phyloP scores from a whole-genome alignment of 2,113 vertebrate genomes.

The Plotosus lineatus region DNA sequence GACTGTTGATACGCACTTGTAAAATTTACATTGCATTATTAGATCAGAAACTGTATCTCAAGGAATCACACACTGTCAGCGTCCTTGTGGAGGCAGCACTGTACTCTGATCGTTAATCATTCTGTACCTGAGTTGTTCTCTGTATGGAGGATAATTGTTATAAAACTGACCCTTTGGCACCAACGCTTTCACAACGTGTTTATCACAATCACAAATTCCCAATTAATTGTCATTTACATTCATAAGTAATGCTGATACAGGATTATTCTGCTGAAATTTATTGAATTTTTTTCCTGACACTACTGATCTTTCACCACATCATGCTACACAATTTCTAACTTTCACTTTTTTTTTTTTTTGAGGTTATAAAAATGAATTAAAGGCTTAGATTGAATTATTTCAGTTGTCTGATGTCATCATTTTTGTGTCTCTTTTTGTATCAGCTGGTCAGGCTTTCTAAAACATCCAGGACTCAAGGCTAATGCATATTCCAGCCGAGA shows the following conservation, averaged over 20 bases:
- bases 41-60: background rate
- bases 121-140: background rate
- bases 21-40: background rate
- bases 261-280: background rate
- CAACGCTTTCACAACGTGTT: background rate
- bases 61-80: background rate
- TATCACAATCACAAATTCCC: conserved; percentile 62
- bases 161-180: background rate
- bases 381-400: conserved; percentile 67
- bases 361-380: conserved; percentile 78
- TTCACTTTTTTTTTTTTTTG: conserved; percentile 55
- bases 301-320: background rate
- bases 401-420: conserved; percentile 48
- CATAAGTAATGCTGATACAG: conserved; percentile 66
- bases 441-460: conserved; percentile 65
- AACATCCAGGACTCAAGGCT: conserved; percentile 46
- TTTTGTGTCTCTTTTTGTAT: conserved; percentile 56
- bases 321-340: background rate
- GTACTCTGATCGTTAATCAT: too few species aligned
- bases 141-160: background rate
- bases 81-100: background rate
- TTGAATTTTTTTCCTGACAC: background rate
- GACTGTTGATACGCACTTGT: background rate
- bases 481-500: conserved; percentile 22
- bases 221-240: conserved; percentile 76